These are phyloP conservation scores for Rhinogobio ventralis DNA, from an alignment of 2,797 vertebrate species.

Conservation along the genomic window DNA sequence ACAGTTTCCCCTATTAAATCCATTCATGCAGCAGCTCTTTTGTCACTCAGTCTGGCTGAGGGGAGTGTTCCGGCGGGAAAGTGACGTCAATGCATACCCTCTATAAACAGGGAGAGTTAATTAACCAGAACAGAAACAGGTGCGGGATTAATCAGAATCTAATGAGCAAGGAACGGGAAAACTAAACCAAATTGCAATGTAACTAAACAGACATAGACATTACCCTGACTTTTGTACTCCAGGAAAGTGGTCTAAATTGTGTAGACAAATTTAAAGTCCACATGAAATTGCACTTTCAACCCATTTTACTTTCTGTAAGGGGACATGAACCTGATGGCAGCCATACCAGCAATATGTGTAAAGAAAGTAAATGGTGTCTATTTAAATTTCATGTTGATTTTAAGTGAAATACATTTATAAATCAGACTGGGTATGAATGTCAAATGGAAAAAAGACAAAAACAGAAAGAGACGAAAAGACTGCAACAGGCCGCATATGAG, in stretches of 20 bases:
- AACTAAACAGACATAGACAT: not conserved
- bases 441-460: conserved; percentile 16
- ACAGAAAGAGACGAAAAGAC: not conserved
- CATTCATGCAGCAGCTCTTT: no score
- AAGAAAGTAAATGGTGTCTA: not conserved
- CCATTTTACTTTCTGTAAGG: not conserved
- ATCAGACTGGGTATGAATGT: conserved; percentile 25
- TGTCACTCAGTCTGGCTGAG: no score
- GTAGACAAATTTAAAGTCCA: not conserved
- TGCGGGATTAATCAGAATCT: not conserved
- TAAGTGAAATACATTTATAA: not conserved
- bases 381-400: conserved; percentile 25
- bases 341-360: not conserved
- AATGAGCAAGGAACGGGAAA: not conserved
- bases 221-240: conserved; percentile 54
- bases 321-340: not conserved
- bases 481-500: not conserved
- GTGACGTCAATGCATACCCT: no score
- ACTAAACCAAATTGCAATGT: not conserved
- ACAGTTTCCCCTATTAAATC: no score
- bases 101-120: not conserved
- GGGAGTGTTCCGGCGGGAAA: no score
- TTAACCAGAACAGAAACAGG: not conserved
- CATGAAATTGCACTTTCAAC: conserved; percentile 1
- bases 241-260: conserved; percentile 65